A percentile compares a stretch with the other conserved stretches of the same genome.
These are phyloP conservation scores for Upupa epops DNA, from an alignment of 2,113 vertebrate species.

Conservation along the genomic window DNA sequence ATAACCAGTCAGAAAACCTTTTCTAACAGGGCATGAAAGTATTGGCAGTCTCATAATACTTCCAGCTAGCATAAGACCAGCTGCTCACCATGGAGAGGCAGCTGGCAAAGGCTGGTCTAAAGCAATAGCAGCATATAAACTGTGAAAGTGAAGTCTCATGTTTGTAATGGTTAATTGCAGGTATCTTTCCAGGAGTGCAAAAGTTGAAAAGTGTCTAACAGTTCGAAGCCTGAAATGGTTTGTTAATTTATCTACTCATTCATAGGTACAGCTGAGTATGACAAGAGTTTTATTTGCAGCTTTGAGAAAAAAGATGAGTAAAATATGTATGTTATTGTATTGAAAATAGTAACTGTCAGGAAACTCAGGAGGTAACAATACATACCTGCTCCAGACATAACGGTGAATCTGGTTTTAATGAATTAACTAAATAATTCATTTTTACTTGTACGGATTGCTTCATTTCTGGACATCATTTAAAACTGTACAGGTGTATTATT, in stretches of 20 bases:
- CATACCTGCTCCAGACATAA: background rate
- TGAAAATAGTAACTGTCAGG: constrained; percentile 9
- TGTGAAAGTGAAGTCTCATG: background rate
- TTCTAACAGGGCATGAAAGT: background rate
- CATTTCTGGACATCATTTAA: background rate
- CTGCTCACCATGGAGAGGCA: background rate
- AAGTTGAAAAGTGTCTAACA: background rate
- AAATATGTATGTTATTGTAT: background rate
- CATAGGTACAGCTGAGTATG: background rate
- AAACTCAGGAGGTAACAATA: constrained; percentile 4
- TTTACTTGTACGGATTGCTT: background rate
- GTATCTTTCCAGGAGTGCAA: background rate
- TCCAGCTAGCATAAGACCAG: background rate
- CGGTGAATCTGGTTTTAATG: background rate
- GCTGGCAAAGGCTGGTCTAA: background rate
- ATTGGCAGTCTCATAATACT: background rate
- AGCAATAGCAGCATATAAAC: background rate
- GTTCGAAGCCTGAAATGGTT: background rate
- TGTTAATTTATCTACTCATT: background rate
- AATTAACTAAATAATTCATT: background rate
- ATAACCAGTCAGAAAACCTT: background rate
- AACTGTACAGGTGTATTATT: background rate
- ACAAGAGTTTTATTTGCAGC: background rate
- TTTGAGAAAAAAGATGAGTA: background rate
- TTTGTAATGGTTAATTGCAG: background rate